Evolutionary conservation across 2,888 invertebrate species (phyloP).

Genomic region (Philaethria dido): DNA sequence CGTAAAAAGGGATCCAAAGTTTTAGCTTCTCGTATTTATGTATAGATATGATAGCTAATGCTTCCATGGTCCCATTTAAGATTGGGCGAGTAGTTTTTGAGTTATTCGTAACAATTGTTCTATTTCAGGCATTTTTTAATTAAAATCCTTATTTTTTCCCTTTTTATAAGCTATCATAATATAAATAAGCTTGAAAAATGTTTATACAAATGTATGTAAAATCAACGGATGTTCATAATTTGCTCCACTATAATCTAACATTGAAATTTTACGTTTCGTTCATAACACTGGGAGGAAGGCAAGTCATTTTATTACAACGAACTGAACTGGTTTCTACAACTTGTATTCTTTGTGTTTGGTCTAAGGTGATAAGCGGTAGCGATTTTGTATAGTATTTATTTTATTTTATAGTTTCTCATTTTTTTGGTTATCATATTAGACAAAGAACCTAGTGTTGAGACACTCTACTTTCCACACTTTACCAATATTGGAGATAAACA

Average conservation of each 20-base stretch:
- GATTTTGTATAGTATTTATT: background rate
- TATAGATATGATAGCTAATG: too few species aligned
- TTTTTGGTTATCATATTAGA: too few species aligned
- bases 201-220: conserved; percentile 11
- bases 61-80: too few species aligned
- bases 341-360: conserved; percentile 30
- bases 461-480: background rate
- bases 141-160: too few species aligned
- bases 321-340: conserved; percentile 44
- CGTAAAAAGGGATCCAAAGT: too few species aligned
- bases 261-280: conserved; percentile 33
- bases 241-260: conserved; percentile 26
- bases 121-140: too few species aligned
- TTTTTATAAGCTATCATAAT: too few species aligned
- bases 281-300: conserved; percentile 41
- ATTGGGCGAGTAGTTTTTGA: too few species aligned
- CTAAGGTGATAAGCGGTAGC: background rate
- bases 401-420: background rate
- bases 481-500: background rate
- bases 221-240: conserved; percentile 32
- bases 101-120: too few species aligned
- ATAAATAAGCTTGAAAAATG: background rate
- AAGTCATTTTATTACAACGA: conserved; percentile 45
- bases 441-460: background rate
- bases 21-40: too few species aligned